Base-by-base conservation (phyloP, 1,140 invertebrate genomes). In the Aphaenogaster floridana region DNA sequence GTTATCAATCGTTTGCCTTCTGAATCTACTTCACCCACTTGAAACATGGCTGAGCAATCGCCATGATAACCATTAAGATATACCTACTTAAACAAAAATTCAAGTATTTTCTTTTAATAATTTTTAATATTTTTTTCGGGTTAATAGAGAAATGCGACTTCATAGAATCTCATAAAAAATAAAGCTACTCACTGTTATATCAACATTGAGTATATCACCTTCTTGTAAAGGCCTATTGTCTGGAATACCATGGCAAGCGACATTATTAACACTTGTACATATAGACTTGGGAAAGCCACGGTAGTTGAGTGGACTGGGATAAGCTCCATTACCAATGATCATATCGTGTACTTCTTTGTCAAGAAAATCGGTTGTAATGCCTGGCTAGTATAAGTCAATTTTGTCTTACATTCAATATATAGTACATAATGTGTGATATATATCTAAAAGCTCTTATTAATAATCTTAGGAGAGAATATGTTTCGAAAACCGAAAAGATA, bases 221-320 rank as follows among this genome's bases (percentile, higher is more conserved):
- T 98, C 96, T 86, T 96, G 87, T 57, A 99, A 94, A 39, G 96
- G 96, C 88, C 98, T 96, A 94, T 97, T 95, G 94, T 99, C 98
- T 7, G 99, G 99, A 91, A 99, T 99, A 36, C 99, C 99, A 96
- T 99, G 99, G 92, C 98, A 99, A 36, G 97, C 98, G 9, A 99
- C 97, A 96, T 99, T 99, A 94, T 99, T 99, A 0, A 99, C 97
- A 72, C 98, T 99, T 3, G 99, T 99, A 94, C 99, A 99, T 7
- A 99, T 96, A 86, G 98, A 99, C 94, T 99, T 99, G 39, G 98
- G 98, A 94, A 98, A 99, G 3, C 97, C 97, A 78, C 96, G 96
- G 93, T 99, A 99, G 92, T 97, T 96, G 13, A 99, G 95, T 0
- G 99, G 98, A 57, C 99, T 99, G 45, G 99, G 99, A 96, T 99